A percentile compares a stretch with the other conserved stretches of the same genome.
phyloP scores from a whole-genome alignment of 2,113 vertebrate species.

The Dasyprocta punctata region DNA sequence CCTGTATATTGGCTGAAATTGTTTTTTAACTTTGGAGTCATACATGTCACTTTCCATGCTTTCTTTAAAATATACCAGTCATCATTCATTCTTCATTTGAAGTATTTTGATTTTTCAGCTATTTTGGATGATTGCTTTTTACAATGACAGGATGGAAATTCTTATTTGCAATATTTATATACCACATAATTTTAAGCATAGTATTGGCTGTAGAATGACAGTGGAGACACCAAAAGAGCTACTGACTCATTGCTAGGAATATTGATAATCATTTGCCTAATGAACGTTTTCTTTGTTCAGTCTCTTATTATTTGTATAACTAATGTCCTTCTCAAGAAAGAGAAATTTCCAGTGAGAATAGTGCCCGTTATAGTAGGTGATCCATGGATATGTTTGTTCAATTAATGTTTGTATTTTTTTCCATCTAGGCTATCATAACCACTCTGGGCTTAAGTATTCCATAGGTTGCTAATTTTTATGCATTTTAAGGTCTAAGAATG shows the following conservation, averaged over 20 bases:
- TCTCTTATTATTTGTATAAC: constrained; percentile 42
- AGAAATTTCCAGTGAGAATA: not conserved
- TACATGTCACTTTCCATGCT: constrained; percentile 75
- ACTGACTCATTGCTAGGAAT: constrained; percentile 18
- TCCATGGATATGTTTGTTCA: constrained; percentile 36
- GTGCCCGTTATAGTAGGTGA: not conserved
- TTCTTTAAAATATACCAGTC: constrained; percentile 78
- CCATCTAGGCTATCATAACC: constrained; percentile 9
- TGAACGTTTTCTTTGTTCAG: constrained; percentile 3
- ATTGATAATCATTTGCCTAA: constrained; percentile 36
- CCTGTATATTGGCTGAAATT: constrained; percentile 77
- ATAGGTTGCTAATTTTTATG: not conserved
- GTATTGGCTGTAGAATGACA: not conserved
- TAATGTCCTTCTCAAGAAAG: constrained; percentile 41
- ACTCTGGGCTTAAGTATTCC: not conserved
- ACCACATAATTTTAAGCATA: constrained; percentile 38
- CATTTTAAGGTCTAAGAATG: not conserved
- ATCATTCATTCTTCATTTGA: constrained; percentile 79
- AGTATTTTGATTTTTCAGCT: constrained; percentile 68
- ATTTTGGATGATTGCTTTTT: constrained; percentile 75
- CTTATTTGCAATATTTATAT: constrained; percentile 53
- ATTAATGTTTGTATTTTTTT: not conserved
- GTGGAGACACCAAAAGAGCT: constrained; percentile 22
- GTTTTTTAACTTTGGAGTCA: constrained; percentile 85
- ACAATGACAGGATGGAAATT: constrained; percentile 43